Conservation (phyloP, 2,797 vertebrate species). For the Enteromius mattozi region DNA sequence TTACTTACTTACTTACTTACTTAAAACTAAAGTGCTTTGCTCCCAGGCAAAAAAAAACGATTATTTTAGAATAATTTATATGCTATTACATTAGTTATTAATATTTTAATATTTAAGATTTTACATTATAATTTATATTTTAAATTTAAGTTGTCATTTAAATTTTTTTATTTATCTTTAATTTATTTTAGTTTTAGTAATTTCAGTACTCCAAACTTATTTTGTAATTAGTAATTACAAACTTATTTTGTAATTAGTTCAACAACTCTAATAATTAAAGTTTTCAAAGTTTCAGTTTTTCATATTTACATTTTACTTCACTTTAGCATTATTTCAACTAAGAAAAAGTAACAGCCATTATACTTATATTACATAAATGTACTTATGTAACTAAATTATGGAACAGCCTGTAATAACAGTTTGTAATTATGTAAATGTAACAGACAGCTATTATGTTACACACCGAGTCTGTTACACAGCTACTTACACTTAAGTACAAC, state of each 20-base stretch:
- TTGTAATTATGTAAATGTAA: no score
- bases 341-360: background rate
- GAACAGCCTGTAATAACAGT: no score
- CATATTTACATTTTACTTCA: background rate
- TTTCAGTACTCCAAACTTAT: background rate
- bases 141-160: background rate
- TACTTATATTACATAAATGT: no score
- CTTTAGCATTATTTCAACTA: background rate
- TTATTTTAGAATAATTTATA: background rate
- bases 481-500: no score
- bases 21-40: background rate
- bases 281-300: background rate
- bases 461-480: no score
- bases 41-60: background rate
- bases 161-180: background rate
- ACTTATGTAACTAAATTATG: no score
- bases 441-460: no score
- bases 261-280: background rate
- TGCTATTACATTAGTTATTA: background rate
- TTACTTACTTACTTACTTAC: background rate
- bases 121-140: background rate
- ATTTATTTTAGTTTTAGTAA: background rate
- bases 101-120: background rate
- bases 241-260: no score
- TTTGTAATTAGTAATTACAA: background rate